Evolutionary conservation across 1,140 invertebrate species (phyloP).

Genomic region (Adelges cooleyi): DNA sequence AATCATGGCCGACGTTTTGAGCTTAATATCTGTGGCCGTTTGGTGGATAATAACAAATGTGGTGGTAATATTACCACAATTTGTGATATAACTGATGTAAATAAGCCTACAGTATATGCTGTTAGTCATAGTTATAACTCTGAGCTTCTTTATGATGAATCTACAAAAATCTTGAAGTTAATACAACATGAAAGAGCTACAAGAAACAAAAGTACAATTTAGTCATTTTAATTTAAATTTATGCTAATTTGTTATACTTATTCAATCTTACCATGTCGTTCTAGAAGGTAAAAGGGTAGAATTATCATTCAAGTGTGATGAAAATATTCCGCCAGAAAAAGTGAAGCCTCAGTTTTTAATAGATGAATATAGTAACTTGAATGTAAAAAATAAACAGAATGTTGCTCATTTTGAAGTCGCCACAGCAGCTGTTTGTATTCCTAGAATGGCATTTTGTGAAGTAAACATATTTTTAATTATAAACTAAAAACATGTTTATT

Average conservation of each 20-base stretch:
- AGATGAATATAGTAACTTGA: neutral
- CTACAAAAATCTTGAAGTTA: neutral
- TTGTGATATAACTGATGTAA: slow-evolving; percentile 3
- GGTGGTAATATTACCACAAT: slow-evolving; percentile 7
- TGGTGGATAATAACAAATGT: neutral
- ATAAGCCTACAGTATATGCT: neutral
- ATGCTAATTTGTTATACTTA: too few relatives aligned
- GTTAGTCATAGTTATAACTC: neutral
- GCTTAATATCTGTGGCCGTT: slow-evolving; percentile 10
- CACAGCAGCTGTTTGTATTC: slow-evolving; percentile 7
- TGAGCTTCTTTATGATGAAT: neutral
- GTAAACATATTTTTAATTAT: neutral
- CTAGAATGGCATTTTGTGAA: neutral
- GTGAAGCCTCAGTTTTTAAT: neutral
- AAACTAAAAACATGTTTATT: too few relatives aligned
- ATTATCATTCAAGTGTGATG: slow-evolving; percentile 3
- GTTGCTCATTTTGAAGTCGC: slow-evolving; percentile 7
- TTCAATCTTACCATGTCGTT: neutral
- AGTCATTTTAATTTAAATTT: too few relatives aligned
- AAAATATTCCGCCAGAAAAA: slow-evolving; percentile 7
- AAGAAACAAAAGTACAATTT: neutral
- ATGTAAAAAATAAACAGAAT: neutral
- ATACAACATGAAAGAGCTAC: neutral
- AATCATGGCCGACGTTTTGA: slow-evolving; percentile 1
- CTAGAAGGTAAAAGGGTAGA: neutral